These are phyloP conservation scores for Norana najaformis DNA, from an alignment of 2,888 invertebrate genomes.

Conservation along the genomic window DNA sequence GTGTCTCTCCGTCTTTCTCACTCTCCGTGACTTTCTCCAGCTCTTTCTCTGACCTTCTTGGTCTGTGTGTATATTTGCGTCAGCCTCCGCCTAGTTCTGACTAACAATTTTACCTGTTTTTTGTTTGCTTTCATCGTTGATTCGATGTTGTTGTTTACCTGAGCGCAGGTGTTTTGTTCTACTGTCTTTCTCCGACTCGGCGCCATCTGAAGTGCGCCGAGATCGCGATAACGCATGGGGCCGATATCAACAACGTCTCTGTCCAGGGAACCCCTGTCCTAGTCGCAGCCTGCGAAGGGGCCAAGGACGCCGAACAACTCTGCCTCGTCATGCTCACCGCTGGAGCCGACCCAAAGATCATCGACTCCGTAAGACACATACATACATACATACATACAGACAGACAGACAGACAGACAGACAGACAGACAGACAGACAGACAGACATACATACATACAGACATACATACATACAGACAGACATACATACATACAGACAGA, in stretches of 20 bases:
- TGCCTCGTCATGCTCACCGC: slow-evolving; percentile 57
- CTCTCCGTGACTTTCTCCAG: background rate
- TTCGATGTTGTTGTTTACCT: background rate
- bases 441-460: no score
- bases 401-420: background rate
- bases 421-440: background rate
- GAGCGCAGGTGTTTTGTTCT: slow-evolving; percentile 57
- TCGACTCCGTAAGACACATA: slow-evolving; percentile 51
- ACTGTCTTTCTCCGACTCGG: slow-evolving; percentile 59
- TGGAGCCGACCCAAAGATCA: slow-evolving; percentile 59
- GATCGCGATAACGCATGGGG: slow-evolving; percentile 57
- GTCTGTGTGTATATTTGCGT: no score
- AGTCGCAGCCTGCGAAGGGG: slow-evolving; percentile 59
- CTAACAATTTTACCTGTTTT: no score
- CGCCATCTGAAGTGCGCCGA: slow-evolving; percentile 61
- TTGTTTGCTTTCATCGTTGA: no score
- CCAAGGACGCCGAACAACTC: slow-evolving; percentile 59
- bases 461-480: no score
- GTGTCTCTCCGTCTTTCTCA: background rate
- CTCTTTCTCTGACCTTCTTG: no score
- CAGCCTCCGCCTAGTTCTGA: no score
- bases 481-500: no score
- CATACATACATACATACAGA: background rate
- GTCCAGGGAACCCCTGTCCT: slow-evolving; percentile 58
- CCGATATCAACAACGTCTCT: slow-evolving; percentile 59